These are phyloP conservation scores for Fundulus diaphanus DNA, from an alignment of 2,797 vertebrate genomes.

Conservation along the genomic window DNA sequence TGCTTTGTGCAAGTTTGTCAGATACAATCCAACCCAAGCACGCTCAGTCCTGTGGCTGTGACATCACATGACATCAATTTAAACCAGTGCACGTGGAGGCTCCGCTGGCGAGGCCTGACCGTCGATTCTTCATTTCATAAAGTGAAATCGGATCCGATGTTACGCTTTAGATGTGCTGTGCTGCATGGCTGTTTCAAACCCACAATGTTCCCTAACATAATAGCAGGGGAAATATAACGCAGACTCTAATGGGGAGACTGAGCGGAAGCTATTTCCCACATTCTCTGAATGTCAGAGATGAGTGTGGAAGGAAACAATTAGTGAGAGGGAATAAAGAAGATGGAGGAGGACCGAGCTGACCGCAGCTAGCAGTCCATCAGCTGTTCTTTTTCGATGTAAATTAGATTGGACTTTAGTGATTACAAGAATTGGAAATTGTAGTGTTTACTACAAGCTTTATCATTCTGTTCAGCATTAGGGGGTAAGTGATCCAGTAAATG, in stretches of 20 bases:
- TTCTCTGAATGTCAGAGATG: slow-evolving; percentile 55
- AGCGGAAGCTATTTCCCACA: slow-evolving; percentile 35
- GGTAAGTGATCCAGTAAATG: slow-evolving; percentile 42
- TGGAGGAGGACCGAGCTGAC: slow-evolving; percentile 42
- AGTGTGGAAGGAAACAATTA: slow-evolving; percentile 63
- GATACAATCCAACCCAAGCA: background rate
- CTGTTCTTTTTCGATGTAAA: slow-evolving; percentile 54
- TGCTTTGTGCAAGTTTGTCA: background rate
- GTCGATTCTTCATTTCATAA: slow-evolving; percentile 52
- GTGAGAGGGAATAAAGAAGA: slow-evolving; percentile 42
- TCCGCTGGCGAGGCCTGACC: slow-evolving; percentile 36
- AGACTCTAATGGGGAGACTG: slow-evolving; percentile 41
- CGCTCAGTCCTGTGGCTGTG: background rate
- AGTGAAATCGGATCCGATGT: slow-evolving; percentile 34
- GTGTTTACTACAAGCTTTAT: slow-evolving; percentile 36
- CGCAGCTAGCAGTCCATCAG: slow-evolving; percentile 51
- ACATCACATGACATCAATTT: background rate
- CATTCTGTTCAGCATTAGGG: slow-evolving; percentile 39
- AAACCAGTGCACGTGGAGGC: slow-evolving; percentile 41
- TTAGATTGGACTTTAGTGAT: slow-evolving; percentile 56
- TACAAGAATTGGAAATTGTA: slow-evolving; percentile 60
- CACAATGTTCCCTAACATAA: slow-evolving; percentile 26
- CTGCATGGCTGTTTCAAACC: slow-evolving; percentile 18
- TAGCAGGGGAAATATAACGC: slow-evolving; percentile 37
- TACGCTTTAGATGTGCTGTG: slow-evolving; percentile 22